These are phyloP conservation scores for Linnaemya tessellans DNA, from an alignment of 2,888 invertebrate genomes.

Conservation along the genomic window DNA sequence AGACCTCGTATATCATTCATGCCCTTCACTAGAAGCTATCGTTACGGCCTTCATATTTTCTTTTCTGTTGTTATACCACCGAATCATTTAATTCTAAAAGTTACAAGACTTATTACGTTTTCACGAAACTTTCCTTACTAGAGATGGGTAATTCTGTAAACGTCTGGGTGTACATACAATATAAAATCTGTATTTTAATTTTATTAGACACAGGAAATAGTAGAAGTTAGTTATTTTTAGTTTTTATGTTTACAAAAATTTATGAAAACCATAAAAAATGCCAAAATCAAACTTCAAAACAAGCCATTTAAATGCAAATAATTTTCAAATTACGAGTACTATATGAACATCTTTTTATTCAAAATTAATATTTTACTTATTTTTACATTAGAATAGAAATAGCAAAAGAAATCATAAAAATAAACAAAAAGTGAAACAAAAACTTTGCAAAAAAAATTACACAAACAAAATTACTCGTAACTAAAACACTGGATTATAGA, in stretches of 20 bases:
- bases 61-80: too few relatives aligned
- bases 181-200: not conserved
- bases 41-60: too few relatives aligned
- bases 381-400: constrained; percentile 41
- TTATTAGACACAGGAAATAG: not conserved
- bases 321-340: constrained; percentile 53
- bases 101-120: too few relatives aligned
- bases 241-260: constrained; percentile 46
- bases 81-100: too few relatives aligned
- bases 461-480: constrained; percentile 17
- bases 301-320: constrained; percentile 68
- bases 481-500: constrained; percentile 12
- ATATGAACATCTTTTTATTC: not conserved
- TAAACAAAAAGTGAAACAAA: constrained; percentile 7
- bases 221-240: constrained; percentile 16
- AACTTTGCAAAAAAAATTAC: constrained; percentile 13
- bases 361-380: constrained; percentile 26
- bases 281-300: constrained; percentile 46
- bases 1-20: too few relatives aligned
- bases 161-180: not conserved
- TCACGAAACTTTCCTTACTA: not conserved
- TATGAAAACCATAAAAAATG: constrained; percentile 21
- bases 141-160: not conserved
- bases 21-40: too few relatives aligned
- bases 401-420: constrained; percentile 56